Evolutionary conservation across 2,797 vertebrate genomes (phyloP), one percentile per base, ranked within the genome.

Genomic region (Cuculus canorus): DNA sequence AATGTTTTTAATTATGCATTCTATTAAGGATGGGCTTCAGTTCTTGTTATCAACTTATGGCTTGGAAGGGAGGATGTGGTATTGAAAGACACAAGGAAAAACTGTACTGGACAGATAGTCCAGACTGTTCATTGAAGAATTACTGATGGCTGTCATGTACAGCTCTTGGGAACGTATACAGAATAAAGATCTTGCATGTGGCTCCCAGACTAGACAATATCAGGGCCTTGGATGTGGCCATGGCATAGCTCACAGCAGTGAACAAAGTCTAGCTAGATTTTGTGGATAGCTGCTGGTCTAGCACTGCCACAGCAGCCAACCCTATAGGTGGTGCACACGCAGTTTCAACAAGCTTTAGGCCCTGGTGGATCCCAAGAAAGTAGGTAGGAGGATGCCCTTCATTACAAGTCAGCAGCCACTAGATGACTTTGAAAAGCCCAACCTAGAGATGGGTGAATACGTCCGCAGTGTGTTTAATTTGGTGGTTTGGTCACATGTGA

Each of bases 181-280:
- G 37, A 71, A 47, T 21, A 57, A 64, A 76, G 24, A 7, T 35
- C 64, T 85, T 83, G 28, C 3, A 1, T n/a, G 30, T 72, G 39
- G 7, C 32, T 91, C 39, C 30, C 60, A 57, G 37, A 68, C 25
- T 43, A 43, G 76, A 7, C 30, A 68, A 81, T 7, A 7, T 69
- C 28, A 35, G 9, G 19, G 23, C 14, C 27, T 72, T 65, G 54
- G 16, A 32, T 61, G 22, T 17, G 71, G 9, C 45, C 15, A 37
- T 3, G 2, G 39, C 5, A 3, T 14, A 30, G 25, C 30, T 68
- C 25, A 50, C 1, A 43, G 9, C 24, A 9, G 2, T 17, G 53
- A 61, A 23, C 7, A 66, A 81, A 88, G n/a, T 19, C 45, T 35
- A 47, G 21, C 21, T 57, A 13, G 50, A 37, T 78, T 80, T 88